These are phyloP conservation scores for Strix occidentalis DNA, from an alignment of 2,797 vertebrate species.

Conservation along the genomic window DNA sequence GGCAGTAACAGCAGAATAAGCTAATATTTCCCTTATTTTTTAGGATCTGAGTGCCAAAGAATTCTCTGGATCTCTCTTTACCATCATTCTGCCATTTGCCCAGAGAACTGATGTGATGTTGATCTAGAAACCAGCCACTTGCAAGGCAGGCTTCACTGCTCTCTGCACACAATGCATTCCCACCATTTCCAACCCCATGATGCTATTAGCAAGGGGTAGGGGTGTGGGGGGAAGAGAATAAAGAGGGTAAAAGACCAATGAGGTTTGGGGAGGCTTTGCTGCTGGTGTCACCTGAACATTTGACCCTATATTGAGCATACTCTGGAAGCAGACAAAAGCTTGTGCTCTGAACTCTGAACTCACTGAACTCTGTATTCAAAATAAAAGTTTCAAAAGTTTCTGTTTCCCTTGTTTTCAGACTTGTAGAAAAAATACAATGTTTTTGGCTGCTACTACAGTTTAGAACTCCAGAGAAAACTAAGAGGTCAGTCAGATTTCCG, in stretches of 20 bases:
- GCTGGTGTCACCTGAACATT: neutral
- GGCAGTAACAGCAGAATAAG: neutral
- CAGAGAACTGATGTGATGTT: neutral
- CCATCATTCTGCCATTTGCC: neutral
- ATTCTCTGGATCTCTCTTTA: neutral
- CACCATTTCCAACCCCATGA: neutral
- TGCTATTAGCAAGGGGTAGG: neutral
- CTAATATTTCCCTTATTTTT: neutral
- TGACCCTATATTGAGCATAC: neutral
- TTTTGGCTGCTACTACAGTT: neutral
- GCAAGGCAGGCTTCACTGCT: neutral
- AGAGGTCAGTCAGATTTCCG: neutral
- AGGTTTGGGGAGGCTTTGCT: neutral
- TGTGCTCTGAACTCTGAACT: too few relatives aligned
- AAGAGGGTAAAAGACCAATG: neutral
- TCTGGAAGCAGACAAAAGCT: neutral
- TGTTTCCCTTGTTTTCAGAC: neutral
- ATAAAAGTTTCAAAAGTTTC: neutral
- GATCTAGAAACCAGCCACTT: neutral
- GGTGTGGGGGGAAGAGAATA: neutral
- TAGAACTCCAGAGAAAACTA: neutral
- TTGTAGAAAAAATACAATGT: neutral
- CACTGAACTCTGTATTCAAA: neutral
- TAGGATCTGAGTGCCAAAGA: neutral
- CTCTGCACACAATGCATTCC: neutral